A percentile compares a stretch with the other conserved stretches of the same genome.
Conservation (phyloP, 2,888 invertebrate species). For the Microchrysa polita region DNA sequence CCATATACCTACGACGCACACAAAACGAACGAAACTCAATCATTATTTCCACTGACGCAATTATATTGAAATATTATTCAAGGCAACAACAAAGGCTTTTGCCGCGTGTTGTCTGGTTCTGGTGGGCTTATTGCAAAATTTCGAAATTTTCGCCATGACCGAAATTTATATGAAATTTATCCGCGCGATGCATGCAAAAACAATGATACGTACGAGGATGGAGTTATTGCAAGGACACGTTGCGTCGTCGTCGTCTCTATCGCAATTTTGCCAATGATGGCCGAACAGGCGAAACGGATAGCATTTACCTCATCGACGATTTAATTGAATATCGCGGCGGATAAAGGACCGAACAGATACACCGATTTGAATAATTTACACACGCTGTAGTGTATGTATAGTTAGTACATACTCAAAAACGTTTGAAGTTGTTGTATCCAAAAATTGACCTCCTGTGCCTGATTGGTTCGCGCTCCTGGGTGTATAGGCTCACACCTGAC, state of each 20-base stretch:
- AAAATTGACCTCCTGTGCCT: too few relatives aligned
- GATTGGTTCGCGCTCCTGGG: too few relatives aligned
- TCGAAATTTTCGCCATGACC: constrained; percentile 11
- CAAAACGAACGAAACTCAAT: not conserved
- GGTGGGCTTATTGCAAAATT: not conserved
- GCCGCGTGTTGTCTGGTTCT: constrained; percentile 6
- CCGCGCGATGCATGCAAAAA: constrained; percentile 3
- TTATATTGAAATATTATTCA: not conserved
- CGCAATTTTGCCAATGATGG: too few relatives aligned
- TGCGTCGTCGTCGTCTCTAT: not conserved
- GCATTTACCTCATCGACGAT: constrained; percentile 35
- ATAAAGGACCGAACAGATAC: constrained; percentile 30
- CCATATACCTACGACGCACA: not conserved
- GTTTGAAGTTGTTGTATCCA: too few relatives aligned
- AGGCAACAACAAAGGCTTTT: not conserved
- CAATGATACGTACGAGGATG: not conserved
- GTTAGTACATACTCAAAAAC: too few relatives aligned
- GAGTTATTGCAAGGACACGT: not conserved
- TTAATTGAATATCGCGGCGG: constrained; percentile 38
- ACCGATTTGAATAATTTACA: constrained; percentile 27
- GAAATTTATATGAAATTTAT: not conserved
- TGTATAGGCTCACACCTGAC: not conserved
- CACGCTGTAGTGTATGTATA: not conserved
- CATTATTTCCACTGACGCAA: constrained; percentile 12
- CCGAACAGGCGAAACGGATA: constrained; percentile 20